phyloP scores from a whole-genome alignment of 2,888 invertebrate species.

The Balanococcus diminutus region DNA sequence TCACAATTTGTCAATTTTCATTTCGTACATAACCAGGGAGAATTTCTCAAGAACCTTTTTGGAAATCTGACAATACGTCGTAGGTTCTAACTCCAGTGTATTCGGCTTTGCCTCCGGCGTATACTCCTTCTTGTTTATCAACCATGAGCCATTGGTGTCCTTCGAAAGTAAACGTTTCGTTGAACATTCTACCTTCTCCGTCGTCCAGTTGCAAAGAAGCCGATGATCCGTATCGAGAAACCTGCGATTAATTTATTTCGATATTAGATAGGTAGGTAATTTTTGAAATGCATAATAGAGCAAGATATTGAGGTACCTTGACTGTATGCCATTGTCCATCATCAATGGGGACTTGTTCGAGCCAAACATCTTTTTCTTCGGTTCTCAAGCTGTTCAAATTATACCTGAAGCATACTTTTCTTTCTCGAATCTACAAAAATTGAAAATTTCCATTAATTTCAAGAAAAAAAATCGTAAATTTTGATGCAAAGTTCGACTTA shows the following conservation, averaged over 20 bases:
- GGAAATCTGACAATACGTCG: slow-evolving; percentile 92
- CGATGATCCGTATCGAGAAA: slow-evolving; percentile 89
- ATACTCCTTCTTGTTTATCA: slow-evolving; percentile 93
- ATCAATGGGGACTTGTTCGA: slow-evolving; percentile 87
- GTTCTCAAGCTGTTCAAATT: slow-evolving; percentile 90
- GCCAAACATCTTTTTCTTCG: slow-evolving; percentile 88
- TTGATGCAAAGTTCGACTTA: slow-evolving; percentile 60
- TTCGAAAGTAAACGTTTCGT: slow-evolving; percentile 87
- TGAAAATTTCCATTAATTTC: background rate
- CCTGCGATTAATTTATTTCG: slow-evolving; percentile 60
- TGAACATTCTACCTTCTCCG: slow-evolving; percentile 91
- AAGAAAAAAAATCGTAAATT: background rate
- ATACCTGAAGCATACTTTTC: slow-evolving; percentile 86
- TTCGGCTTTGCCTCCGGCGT: slow-evolving; percentile 94
- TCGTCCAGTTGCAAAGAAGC: slow-evolving; percentile 92
- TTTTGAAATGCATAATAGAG: no score
- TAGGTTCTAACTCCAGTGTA: slow-evolving; percentile 92
- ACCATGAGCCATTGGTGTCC: slow-evolving; percentile 92
- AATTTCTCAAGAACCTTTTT: no score
- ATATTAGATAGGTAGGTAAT: no score
- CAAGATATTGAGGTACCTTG: slow-evolving; percentile 64
- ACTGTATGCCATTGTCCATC: slow-evolving; percentile 98
- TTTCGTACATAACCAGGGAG: no score
- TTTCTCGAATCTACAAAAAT: slow-evolving; percentile 77
- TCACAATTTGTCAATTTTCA: no score